Percentiles rank a stretch among this genome's conserved stretches.
phyloP scores from a whole-genome alignment of 2,797 vertebrate species.

The Dendrocincla tyrannina region DNA sequence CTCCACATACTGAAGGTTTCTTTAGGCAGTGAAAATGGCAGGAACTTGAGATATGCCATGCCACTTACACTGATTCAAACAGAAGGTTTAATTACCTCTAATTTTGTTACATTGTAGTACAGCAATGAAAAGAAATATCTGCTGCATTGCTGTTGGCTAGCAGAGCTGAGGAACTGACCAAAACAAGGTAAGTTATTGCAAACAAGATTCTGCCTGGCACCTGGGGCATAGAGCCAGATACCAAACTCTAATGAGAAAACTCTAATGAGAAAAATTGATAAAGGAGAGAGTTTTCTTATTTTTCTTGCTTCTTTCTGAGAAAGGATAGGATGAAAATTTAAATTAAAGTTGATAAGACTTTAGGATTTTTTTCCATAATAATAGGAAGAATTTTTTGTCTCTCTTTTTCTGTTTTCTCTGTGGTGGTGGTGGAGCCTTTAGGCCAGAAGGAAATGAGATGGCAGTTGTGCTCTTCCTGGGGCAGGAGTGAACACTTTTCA shows the following conservation, averaged over 20 bases:
- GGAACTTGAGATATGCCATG: not conserved
- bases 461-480: not conserved
- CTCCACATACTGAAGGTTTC: not conserved
- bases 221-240: not conserved
- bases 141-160: not conserved
- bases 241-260: not conserved
- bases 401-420: not conserved
- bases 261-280: constrained; percentile 3
- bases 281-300: not conserved
- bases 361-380: not conserved
- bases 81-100: constrained; percentile 20
- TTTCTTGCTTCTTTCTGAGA: not conserved
- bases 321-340: not conserved
- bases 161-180: not conserved
- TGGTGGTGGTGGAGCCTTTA: not conserved
- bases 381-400: not conserved
- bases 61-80: not conserved
- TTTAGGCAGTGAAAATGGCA: not conserved
- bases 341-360: not conserved
- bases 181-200: constrained; percentile 7
- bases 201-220: not conserved
- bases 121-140: not conserved
- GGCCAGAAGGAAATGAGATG: not conserved
- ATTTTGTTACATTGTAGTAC: not conserved
- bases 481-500: not conserved